Conservation (phyloP, 2,113 vertebrate genomes). For the Laticauda laticaudata region DNA sequence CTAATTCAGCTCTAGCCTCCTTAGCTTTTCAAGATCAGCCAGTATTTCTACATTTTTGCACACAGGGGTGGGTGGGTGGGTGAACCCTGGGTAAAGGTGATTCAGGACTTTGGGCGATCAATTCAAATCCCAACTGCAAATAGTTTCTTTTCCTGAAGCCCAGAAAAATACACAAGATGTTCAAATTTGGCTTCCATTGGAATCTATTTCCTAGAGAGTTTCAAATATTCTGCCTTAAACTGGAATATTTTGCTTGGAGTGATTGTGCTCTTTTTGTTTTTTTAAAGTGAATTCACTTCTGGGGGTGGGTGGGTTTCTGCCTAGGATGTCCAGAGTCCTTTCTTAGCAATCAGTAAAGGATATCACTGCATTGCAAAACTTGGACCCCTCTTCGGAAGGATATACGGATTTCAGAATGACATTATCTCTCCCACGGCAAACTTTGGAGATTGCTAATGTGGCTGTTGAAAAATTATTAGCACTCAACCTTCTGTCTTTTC, state of each 20-base stretch:
- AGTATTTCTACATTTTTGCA: too few species aligned
- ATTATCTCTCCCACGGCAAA: not conserved
- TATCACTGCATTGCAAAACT: not conserved
- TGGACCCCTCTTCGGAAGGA: not conserved
- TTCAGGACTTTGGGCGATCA: not conserved
- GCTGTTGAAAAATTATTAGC: not conserved
- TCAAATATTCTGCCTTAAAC: too few species aligned
- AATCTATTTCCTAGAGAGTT: too few species aligned
- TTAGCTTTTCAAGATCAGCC: not conserved
- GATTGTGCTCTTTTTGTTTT: not conserved
- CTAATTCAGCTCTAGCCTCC: not conserved
- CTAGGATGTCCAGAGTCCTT: not conserved
- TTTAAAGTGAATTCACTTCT: not conserved
- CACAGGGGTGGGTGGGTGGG: too few species aligned
- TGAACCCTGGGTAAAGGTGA: not conserved
- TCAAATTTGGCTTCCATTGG: not conserved
- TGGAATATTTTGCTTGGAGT: too few species aligned
- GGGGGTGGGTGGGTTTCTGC: too few species aligned
- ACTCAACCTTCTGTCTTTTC: not conserved
- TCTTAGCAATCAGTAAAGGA: not conserved
- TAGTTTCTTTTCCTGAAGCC: not conserved
- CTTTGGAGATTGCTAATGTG: not conserved
- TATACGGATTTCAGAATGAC: not conserved
- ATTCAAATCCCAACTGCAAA: not conserved
- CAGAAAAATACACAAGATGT: not conserved